A percentile compares a stretch with the other conserved stretches of the same genome.
These are phyloP conservation scores for Laticauda colubrina DNA, from an alignment of 2,113 vertebrate species.

Conservation along the genomic window DNA sequence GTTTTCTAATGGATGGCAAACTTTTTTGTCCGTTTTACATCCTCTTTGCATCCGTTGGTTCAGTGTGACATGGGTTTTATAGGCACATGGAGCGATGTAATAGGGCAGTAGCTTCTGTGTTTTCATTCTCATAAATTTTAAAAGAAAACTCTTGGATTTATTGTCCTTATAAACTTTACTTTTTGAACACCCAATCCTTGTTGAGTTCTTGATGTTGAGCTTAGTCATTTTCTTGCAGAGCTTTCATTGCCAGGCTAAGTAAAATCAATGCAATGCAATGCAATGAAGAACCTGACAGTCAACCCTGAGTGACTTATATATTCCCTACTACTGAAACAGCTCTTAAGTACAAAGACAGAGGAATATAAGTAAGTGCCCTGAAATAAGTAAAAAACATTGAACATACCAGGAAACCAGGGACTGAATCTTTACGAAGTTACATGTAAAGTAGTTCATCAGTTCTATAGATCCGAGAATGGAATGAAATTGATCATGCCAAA, in stretches of 20 bases:
- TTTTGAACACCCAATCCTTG: neutral
- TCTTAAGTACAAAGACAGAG: neutral
- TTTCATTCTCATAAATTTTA: neutral
- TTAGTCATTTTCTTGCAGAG: neutral
- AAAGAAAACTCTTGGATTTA: neutral
- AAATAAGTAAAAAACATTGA: neutral
- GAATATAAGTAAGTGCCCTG: neutral
- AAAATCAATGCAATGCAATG: neutral
- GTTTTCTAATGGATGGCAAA: no score
- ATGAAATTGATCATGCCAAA: neutral
- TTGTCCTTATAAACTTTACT: neutral
- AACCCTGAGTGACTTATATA: neutral
- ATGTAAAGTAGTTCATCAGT: neutral
- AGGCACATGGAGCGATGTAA: neutral
- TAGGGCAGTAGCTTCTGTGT: neutral
- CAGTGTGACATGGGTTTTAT: no score
- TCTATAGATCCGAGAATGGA: neutral
- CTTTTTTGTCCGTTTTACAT: no score
- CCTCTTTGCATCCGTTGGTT: no score
- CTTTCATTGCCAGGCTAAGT: neutral
- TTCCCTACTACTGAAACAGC: neutral
- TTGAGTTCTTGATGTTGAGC: neutral
- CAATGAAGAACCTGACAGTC: neutral
- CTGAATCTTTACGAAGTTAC: neutral
- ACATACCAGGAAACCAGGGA: neutral